Conservation (phyloP, 2,888 invertebrate species). For the Plagiodera versicolora region DNA sequence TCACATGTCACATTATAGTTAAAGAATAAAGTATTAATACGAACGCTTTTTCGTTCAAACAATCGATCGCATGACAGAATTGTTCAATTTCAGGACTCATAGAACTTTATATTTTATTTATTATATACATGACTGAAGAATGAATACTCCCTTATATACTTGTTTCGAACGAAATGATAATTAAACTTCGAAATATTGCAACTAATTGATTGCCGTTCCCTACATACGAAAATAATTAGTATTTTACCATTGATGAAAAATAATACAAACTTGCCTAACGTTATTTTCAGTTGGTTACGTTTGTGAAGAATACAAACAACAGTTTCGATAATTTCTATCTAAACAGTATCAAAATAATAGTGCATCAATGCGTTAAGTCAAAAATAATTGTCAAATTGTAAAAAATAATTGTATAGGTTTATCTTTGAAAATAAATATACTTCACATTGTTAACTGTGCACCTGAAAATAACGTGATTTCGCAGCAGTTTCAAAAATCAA, state of each 20-base stretch:
- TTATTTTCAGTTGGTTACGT: background rate
- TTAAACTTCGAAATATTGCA: slow-evolving; percentile 15
- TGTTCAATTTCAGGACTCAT: background rate
- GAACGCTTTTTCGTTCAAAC: slow-evolving; percentile 14
- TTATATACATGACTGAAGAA: slow-evolving; percentile 14
- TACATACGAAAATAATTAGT: slow-evolving; percentile 21
- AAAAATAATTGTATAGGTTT: too few species aligned
- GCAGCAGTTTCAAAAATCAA: background rate
- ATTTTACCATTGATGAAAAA: slow-evolving; percentile 16
- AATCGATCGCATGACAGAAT: background rate
- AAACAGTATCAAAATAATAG: too few species aligned
- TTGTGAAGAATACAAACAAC: too few species aligned
- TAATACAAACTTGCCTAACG: background rate
- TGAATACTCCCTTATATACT: slow-evolving; percentile 2
- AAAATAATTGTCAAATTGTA: too few species aligned
- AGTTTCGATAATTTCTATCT: too few species aligned
- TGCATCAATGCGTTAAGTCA: too few species aligned
- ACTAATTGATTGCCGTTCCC: slow-evolving; percentile 26
- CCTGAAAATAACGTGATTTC: background rate
- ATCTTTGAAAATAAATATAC: too few species aligned
- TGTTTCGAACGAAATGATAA: background rate
- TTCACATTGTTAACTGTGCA: background rate
- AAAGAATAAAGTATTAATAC: slow-evolving; percentile 49
- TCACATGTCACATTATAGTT: slow-evolving; percentile 53
- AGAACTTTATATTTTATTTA: slow-evolving; percentile 5